A percentile compares a stretch with the other conserved stretches of the same genome.
These are phyloP conservation scores for Thymelicus sylvestris DNA, from an alignment of 2,888 invertebrate species.

Conservation along the genomic window DNA sequence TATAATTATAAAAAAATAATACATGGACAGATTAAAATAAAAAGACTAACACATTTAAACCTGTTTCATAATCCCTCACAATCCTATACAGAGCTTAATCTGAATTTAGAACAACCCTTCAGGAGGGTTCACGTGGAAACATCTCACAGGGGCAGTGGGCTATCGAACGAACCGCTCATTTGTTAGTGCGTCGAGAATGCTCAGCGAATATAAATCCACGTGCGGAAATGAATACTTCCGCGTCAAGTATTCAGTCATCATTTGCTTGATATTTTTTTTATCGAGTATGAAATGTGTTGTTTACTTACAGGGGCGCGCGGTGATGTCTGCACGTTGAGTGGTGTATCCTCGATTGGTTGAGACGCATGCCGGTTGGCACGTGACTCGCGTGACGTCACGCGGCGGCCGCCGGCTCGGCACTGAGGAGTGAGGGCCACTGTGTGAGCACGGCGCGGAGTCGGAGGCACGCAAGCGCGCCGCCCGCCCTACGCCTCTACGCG, in stretches of 20 bases:
- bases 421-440: constrained; percentile 68
- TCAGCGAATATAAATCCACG: constrained; percentile 70
- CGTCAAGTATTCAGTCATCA: constrained; percentile 41
- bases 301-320: constrained; percentile 82
- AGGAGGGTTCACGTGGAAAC: constrained; percentile 65
- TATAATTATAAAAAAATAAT: no score
- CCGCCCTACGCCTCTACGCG: constrained; percentile 58
- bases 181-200: constrained; percentile 72
- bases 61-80: constrained; percentile 22
- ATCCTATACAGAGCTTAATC: constrained; percentile 41
- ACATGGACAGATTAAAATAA: not conserved
- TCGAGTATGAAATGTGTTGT: constrained; percentile 22
- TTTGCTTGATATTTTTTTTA: not conserved
- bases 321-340: constrained; percentile 58
- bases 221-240: constrained; percentile 65
- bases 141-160: constrained; percentile 84
- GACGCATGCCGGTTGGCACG: constrained; percentile 68
- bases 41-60: constrained; percentile 35
- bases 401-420: constrained; percentile 71
- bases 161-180: constrained; percentile 82
- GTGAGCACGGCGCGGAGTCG: constrained; percentile 58
- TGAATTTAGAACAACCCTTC: constrained; percentile 74
- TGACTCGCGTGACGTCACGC: constrained; percentile 47
- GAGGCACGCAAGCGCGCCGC: constrained; percentile 68
- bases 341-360: constrained; percentile 51